A percentile compares a stretch with the other conserved stretches of the same genome.
Evolutionary conservation across 2,797 vertebrate species (phyloP).

Genomic region (Ciconia nigra): DNA sequence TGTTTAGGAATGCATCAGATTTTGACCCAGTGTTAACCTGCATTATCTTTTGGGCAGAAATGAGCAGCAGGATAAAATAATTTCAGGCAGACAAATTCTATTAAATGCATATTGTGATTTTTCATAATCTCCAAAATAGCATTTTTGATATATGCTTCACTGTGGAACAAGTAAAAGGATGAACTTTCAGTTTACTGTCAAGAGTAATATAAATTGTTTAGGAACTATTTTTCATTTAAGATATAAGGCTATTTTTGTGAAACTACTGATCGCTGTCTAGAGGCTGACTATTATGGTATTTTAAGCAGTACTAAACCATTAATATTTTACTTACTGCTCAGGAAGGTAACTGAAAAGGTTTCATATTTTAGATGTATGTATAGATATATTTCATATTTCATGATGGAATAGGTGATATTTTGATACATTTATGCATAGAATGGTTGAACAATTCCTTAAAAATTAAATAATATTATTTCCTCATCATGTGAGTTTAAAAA

Average conservation of each 20-base stretch:
- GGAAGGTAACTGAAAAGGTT: not conserved
- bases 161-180: not conserved
- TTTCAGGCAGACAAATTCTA: not conserved
- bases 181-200: not conserved
- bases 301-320: not conserved
- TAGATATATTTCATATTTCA: not conserved
- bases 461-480: not conserved
- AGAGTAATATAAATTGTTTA: not conserved
- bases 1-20: not conserved
- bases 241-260: not conserved
- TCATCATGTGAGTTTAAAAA: not conserved
- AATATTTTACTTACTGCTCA: not conserved
- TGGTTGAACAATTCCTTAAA: not conserved
- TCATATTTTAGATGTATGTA: not conserved
- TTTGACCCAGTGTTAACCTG: not conserved
- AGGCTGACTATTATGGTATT: not conserved
- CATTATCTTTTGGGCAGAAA: not conserved
- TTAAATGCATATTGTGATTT: not conserved
- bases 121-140: not conserved
- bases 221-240: not conserved
- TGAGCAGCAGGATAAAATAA: not conserved
- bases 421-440: not conserved
- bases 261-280: not conserved
- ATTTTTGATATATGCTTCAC: not conserved
- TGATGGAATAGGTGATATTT: not conserved